These are phyloP conservation scores for Dicycla oo DNA, from an alignment of 2,888 invertebrate genomes.

Conservation along the genomic window DNA sequence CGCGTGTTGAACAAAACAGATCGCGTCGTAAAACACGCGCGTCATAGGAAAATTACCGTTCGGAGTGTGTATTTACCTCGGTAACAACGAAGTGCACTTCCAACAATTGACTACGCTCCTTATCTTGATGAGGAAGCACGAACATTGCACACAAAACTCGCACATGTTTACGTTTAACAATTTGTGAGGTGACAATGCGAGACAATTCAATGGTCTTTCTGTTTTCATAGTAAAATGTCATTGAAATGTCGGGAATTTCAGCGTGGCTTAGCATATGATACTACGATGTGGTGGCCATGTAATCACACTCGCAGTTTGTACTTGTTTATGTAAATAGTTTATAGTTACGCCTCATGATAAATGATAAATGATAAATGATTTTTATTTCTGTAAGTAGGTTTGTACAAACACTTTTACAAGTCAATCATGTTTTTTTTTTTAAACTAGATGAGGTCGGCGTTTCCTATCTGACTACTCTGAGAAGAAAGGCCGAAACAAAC, in stretches of 20 bases:
- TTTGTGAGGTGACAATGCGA: slow-evolving; percentile 62
- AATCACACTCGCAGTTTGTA: not conserved
- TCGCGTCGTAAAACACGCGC: slow-evolving; percentile 58
- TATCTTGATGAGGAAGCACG: slow-evolving; percentile 78
- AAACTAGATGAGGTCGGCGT: too few relatives aligned
- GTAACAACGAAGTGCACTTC: slow-evolving; percentile 82
- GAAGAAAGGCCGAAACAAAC: too few relatives aligned
- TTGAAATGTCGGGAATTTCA: slow-evolving; percentile 31
- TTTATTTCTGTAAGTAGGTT: too few relatives aligned
- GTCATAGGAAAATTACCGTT: slow-evolving; percentile 69
- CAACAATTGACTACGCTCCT: slow-evolving; percentile 76
- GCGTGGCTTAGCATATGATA: slow-evolving; percentile 11
- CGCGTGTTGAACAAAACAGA: slow-evolving; percentile 59
- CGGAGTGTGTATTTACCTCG: slow-evolving; percentile 67
- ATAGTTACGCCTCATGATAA: not conserved
- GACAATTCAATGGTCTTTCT: slow-evolving; percentile 40
- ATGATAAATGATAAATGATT: too few relatives aligned
- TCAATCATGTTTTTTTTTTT: too few relatives aligned
- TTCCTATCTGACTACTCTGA: too few relatives aligned
- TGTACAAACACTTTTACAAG: too few relatives aligned
- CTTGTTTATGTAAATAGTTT: slow-evolving; percentile 16
- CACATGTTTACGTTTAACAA: slow-evolving; percentile 55
- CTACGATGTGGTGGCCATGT: not conserved
- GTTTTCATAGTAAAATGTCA: slow-evolving; percentile 46
- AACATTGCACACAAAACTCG: slow-evolving; percentile 69